phyloP scores from a whole-genome alignment of 1,140 invertebrate genomes.

The Agrilus planipennis region DNA sequence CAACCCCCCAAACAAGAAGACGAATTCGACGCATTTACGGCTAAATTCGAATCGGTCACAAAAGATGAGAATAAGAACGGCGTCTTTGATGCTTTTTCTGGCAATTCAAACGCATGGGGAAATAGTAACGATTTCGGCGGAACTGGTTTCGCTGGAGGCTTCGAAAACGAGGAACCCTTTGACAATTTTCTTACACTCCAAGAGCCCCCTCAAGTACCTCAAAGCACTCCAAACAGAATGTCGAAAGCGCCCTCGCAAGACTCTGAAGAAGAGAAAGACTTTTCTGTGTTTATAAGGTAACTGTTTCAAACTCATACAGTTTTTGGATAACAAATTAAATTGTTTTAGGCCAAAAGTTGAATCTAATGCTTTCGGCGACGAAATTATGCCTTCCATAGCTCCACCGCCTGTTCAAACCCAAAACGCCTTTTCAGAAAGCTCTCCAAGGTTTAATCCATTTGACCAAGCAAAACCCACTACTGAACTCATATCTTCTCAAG shows the following conservation, averaged over 20 bases:
- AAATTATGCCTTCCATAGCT: constrained; percentile 55
- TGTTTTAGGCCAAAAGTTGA: constrained; percentile 45
- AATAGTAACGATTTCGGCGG: constrained; percentile 36
- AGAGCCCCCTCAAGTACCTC: constrained; percentile 51
- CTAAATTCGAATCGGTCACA: constrained; percentile 67
- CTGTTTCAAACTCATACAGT: constrained; percentile 8
- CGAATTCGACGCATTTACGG: constrained; percentile 72
- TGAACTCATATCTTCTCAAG: constrained; percentile 29
- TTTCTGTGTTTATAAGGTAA: constrained; percentile 69
- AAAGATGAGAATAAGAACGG: constrained; percentile 38
- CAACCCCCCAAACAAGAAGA: constrained; percentile 33
- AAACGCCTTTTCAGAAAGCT: constrained; percentile 39
- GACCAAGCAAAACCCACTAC: constrained; percentile 51
- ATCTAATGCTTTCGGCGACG: constrained; percentile 29
- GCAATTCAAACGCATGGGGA: constrained; percentile 30
- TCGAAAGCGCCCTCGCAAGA: constrained; percentile 58
- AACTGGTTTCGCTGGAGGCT: constrained; percentile 15
- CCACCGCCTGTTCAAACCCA: constrained; percentile 47
- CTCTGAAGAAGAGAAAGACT: constrained; percentile 62
- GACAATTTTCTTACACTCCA: constrained; percentile 74
- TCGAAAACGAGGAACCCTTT: constrained; percentile 51
- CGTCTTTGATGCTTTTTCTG: constrained; percentile 36
- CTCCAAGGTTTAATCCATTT: constrained; percentile 57
- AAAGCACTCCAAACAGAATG: constrained; percentile 40
- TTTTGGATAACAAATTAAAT: not conserved